A percentile compares a stretch with the other conserved stretches of the same genome.
These are phyloP conservation scores for Meriones psammophilus DNA, from an alignment of 2,797 vertebrate genomes.

Conservation along the genomic window DNA sequence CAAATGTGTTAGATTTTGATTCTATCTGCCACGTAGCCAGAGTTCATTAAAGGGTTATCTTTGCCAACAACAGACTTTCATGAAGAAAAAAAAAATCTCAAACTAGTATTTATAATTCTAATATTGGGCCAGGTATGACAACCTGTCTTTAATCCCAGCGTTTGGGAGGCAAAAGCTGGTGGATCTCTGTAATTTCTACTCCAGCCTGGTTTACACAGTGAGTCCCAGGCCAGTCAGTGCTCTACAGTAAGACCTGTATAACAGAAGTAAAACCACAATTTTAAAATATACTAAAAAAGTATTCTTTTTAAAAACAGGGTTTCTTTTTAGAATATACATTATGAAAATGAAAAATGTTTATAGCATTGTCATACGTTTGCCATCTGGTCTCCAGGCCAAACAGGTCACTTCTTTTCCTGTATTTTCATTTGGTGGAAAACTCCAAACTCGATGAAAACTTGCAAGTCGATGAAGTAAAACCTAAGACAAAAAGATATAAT, in stretches of 20 bases:
- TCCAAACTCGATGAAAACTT: constrained; percentile 98
- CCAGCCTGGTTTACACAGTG: not conserved
- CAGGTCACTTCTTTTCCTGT: constrained; percentile 98
- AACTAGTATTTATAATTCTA: constrained; percentile 46
- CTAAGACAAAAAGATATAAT: constrained; percentile 86
- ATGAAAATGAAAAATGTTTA: constrained; percentile 42
- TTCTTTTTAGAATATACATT: constrained; percentile 11
- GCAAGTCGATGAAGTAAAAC: constrained; percentile 97
- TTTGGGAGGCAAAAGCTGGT: not conserved
- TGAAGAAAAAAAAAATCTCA: not conserved
- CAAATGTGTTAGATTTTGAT: not conserved
- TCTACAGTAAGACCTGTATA: not conserved
- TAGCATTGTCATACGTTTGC: constrained; percentile 93
- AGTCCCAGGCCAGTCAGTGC: not conserved
- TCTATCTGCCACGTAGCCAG: constrained; percentile 5
- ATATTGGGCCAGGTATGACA: not conserved
- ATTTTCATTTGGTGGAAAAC: constrained; percentile 95
- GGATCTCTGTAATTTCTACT: not conserved
- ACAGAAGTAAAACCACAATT: constrained; percentile 44
- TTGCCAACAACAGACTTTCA: constrained; percentile 5
- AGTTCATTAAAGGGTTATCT: not conserved
- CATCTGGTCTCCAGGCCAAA: constrained; percentile 99
- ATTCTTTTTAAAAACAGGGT: not conserved
- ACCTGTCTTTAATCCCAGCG: not conserved
- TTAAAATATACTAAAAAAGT: not conserved